phyloP scores from a whole-genome alignment of 2,888 invertebrate species.

The Aphidoletes aphidimyza region DNA sequence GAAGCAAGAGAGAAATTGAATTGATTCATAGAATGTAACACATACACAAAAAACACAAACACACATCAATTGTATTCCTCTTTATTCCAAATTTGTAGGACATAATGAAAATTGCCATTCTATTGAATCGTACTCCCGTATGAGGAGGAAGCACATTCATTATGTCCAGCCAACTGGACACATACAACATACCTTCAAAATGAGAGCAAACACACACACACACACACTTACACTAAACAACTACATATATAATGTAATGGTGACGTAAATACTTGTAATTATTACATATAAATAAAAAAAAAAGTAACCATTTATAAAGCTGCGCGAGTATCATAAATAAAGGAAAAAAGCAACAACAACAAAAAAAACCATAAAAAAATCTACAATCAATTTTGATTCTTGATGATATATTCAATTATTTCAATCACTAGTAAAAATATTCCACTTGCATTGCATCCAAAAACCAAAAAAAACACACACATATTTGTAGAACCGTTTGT shows the following conservation, averaged over 20 bases:
- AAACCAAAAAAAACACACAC: background rate
- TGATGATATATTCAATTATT: background rate
- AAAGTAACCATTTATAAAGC: slow-evolving; percentile 43
- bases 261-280: slow-evolving; percentile 48
- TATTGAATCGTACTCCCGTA: background rate
- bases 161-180: background rate
- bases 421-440: slow-evolving; percentile 5
- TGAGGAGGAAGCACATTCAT: background rate
- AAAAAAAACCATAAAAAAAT: background rate
- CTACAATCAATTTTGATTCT: slow-evolving; percentile 43
- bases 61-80: background rate
- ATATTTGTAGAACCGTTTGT: background rate
- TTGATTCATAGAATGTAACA: background rate
- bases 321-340: slow-evolving; percentile 50
- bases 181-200: background rate
- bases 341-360: background rate
- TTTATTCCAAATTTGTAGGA: background rate
- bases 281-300: slow-evolving; percentile 35
- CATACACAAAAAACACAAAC: background rate
- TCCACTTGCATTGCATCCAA: slow-evolving; percentile 20
- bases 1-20: background rate
- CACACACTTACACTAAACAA: background rate
- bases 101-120: background rate
- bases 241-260: slow-evolving; percentile 44
- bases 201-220: too few species aligned